Percentiles rank a stretch among this genome's conserved stretches.
Evolutionary conservation across 2,113 vertebrate genomes (phyloP).

Genomic region (Stigmatopora argus): DNA sequence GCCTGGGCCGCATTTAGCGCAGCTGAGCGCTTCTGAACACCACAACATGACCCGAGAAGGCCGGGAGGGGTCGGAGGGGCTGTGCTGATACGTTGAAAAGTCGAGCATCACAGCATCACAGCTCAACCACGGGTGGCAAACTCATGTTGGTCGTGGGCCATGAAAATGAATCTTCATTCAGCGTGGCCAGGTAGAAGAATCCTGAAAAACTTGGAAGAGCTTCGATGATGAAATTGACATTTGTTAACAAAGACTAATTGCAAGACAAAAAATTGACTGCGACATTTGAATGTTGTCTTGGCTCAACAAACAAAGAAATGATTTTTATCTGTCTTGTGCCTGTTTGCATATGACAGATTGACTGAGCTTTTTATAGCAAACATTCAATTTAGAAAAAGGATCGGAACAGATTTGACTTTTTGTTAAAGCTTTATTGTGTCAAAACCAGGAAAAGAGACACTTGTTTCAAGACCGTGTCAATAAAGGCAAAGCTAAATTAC

Average conservation of each 20-base stretch:
- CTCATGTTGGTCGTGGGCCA: no score
- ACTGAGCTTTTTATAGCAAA: no score
- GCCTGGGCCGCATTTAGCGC: slow-evolving; percentile 59
- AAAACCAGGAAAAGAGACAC: neutral
- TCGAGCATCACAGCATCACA: no score
- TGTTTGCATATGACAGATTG: no score
- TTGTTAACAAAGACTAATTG: neutral
- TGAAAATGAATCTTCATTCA: no score
- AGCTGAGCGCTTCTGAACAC: slow-evolving; percentile 9
- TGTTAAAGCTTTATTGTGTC: neutral
- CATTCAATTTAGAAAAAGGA: neutral
- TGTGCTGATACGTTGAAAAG: no score
- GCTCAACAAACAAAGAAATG: no score
- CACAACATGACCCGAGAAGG: neutral
- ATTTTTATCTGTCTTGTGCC: no score
- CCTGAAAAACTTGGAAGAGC: neutral
- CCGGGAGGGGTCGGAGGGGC: neutral
- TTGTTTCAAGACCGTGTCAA: neutral
- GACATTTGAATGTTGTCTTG: no score
- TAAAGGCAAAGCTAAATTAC: no score
- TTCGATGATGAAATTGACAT: neutral
- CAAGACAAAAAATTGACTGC: no score
- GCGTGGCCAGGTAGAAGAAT: neutral
- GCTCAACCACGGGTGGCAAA: no score
- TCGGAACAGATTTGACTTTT: neutral